phyloP scores from a whole-genome alignment of 2,797 vertebrate species.

The Delichon dasypus region DNA sequence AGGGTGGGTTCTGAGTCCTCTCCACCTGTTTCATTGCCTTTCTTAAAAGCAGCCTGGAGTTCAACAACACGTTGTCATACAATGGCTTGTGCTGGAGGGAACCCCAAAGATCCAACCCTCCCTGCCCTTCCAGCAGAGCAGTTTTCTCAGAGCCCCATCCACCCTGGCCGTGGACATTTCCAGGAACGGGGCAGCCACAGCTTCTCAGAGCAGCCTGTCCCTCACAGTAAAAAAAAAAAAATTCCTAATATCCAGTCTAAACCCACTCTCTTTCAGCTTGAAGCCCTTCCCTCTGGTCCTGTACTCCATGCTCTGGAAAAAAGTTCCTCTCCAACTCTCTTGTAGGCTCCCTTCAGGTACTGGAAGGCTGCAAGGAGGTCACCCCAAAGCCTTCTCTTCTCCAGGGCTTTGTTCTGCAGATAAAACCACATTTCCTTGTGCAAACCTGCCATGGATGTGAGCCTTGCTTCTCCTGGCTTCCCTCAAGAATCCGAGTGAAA shows the following conservation, averaged over 20 bases:
- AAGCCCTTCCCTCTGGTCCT: neutral
- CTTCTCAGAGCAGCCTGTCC: neutral
- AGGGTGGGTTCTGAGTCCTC: neutral
- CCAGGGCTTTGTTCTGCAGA: neutral
- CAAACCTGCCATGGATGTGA: constrained; percentile 77
- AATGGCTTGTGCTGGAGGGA: neutral
- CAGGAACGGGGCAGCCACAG: neutral
- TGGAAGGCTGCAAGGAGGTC: neutral
- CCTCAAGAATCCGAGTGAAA: constrained; percentile 72
- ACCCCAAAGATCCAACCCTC: neutral
- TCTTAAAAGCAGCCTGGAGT: neutral
- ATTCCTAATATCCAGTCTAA: neutral
- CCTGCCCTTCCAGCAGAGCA: neutral
- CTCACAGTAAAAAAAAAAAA: neutral
- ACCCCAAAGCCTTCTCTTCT: neutral
- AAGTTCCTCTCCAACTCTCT: neutral
- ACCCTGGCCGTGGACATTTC: neutral
- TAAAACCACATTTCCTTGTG: neutral
- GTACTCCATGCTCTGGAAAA: neutral
- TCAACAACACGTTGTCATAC: neutral
- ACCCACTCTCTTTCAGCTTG: neutral
- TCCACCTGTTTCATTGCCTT: neutral
- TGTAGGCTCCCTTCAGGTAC: neutral
- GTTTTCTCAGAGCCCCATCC: neutral
- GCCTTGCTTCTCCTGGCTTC: constrained; percentile 65